Percentiles rank a stretch among this genome's conserved stretches.
These are phyloP conservation scores for Dromiciops gliroides DNA, from an alignment of 2,113 vertebrate species.

Conservation along the genomic window DNA sequence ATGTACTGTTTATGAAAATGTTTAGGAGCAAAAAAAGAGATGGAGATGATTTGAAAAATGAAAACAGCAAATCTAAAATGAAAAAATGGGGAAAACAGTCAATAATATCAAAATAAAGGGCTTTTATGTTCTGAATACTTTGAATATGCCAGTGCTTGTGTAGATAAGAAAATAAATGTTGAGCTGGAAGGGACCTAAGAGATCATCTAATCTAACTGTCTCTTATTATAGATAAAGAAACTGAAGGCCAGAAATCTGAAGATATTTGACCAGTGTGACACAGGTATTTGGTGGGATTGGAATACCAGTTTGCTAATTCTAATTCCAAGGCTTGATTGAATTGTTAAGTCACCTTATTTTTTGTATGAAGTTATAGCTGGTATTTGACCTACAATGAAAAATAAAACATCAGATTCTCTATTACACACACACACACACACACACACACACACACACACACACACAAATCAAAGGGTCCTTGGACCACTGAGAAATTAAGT, in stretches of 20 bases:
- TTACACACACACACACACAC: no score
- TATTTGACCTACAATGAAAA: not conserved
- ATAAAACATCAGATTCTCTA: not conserved
- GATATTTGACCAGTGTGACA: not conserved
- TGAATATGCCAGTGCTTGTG: not conserved
- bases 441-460: no score
- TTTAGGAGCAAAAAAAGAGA: not conserved
- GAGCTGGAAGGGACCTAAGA: not conserved
- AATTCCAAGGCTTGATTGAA: not conserved
- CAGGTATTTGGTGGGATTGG: not conserved
- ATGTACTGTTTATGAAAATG: not conserved
- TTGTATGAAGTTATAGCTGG: not conserved
- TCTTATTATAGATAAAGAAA: not conserved
- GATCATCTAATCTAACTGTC: not conserved
- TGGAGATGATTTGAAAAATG: not conserved
- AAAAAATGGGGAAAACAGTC: not conserved
- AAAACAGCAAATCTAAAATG: not conserved
- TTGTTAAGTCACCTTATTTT: not conserved
- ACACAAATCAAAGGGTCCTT: not conserved
- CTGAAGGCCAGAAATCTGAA: not conserved
- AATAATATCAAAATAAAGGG: not conserved
- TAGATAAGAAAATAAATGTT: not conserved
- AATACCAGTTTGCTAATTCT: not conserved
- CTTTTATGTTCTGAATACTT: not conserved
- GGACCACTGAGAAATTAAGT: slow-evolving; percentile 10